phyloP scores from a whole-genome alignment of 2,797 vertebrate species.

The Microctenopoma lineatum region DNA sequence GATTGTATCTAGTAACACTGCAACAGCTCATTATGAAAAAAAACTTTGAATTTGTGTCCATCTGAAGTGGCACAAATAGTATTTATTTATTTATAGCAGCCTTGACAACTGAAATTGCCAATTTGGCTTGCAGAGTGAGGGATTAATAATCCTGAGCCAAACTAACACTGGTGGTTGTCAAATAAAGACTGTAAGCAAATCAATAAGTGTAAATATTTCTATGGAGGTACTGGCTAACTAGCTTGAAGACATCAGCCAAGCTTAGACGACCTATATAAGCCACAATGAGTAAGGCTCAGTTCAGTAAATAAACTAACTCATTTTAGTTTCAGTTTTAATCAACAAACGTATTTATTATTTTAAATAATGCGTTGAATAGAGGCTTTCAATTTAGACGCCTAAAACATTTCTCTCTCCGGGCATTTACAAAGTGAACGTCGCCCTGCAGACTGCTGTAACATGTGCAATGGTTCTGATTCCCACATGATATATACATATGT shows the following conservation, averaged over 20 bases:
- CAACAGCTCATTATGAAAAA: neutral
- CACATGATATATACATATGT: too few relatives aligned
- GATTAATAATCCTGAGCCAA: conserved; percentile 34
- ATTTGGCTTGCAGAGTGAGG: conserved; percentile 28
- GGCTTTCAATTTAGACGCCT: neutral
- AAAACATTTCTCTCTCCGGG: neutral
- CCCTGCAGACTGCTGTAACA: too few relatives aligned
- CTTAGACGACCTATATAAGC: neutral
- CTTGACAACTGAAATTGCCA: conserved; percentile 31
- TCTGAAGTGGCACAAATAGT: conserved; percentile 30
- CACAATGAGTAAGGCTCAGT: neutral
- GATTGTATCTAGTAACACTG: neutral
- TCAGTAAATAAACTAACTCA: neutral
- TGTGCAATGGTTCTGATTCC: neutral
- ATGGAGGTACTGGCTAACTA: conserved; percentile 12
- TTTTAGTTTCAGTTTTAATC: too few relatives aligned
- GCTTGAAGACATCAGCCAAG: neutral
- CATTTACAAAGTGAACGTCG: too few relatives aligned
- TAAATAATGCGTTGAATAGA: neutral
- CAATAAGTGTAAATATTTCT: conserved; percentile 38
- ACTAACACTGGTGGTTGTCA: conserved; percentile 35
- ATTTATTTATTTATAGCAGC: conserved; percentile 41
- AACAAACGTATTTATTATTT: neutral
- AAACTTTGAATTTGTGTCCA: conserved; percentile 1
- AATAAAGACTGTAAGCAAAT: conserved; percentile 47